A percentile compares a stretch with the other conserved stretches of the same genome.
Conservation (phyloP, 2,113 vertebrate species). For the Hydrolagus affinis region DNA sequence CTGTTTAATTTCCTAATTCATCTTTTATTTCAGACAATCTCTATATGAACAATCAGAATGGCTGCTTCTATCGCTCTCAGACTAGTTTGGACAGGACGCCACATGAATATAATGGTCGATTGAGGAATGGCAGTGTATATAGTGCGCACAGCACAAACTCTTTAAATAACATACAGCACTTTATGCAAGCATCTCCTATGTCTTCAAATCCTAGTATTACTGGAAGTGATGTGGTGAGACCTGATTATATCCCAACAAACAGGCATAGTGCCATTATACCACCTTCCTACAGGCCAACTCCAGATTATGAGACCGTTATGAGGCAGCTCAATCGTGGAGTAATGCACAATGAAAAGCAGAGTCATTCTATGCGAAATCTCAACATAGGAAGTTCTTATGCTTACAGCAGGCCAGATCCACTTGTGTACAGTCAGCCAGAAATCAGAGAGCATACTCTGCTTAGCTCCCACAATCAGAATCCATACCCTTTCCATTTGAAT, state of each 20-base stretch:
- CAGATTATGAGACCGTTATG: constrained; percentile 94
- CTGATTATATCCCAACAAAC: constrained; percentile 80
- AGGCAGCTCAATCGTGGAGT: constrained; percentile 73
- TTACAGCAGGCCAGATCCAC: constrained; percentile 82
- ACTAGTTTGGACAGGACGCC: constrained; percentile 84
- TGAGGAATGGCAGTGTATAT: constrained; percentile 91
- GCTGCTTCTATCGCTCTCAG: constrained; percentile 92
- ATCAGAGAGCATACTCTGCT: constrained; percentile 76
- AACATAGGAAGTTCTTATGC: constrained; percentile 84
- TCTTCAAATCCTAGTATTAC: constrained; percentile 95
- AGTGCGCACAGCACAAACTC: constrained; percentile 95
- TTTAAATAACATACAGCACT: constrained; percentile 84
- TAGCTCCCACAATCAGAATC: constrained; percentile 51
- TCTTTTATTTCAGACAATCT: constrained; percentile 74
- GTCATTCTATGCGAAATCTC: constrained; percentile 88
- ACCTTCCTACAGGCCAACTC: constrained; percentile 88
- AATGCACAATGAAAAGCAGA: constrained; percentile 71
- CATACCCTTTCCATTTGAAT: constrained; percentile 74
- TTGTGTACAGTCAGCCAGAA: constrained; percentile 95
- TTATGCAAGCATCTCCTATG: constrained; percentile 85
- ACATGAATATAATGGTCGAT: constrained; percentile 73
- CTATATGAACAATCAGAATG: constrained; percentile 86
- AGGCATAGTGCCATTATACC: constrained; percentile 87
- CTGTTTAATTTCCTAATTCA: constrained; percentile 34
- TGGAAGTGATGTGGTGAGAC: constrained; percentile 77